Percentiles rank a stretch among this genome's conserved stretches.
phyloP scores from a whole-genome alignment of 2,888 invertebrate genomes.

The Cecidostiba fungosa region DNA sequence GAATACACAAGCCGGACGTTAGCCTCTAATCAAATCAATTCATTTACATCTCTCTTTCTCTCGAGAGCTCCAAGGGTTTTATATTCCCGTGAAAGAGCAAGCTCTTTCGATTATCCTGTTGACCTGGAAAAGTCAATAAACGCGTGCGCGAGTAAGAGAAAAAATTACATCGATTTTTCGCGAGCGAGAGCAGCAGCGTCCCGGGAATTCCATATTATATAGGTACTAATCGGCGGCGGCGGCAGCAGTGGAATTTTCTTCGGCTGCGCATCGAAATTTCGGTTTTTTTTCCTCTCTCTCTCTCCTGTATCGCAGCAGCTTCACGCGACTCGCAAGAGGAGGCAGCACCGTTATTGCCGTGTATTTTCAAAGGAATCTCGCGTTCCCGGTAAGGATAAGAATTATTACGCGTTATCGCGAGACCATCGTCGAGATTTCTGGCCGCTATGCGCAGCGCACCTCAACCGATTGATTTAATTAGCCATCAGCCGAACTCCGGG shows the following conservation, averaged over 20 bases:
- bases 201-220: background rate
- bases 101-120: too few relatives aligned
- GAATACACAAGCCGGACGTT: too few relatives aligned
- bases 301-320: background rate
- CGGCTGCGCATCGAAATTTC: background rate
- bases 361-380: conserved; percentile 10
- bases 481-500: background rate
- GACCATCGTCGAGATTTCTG: background rate
- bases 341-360: conserved; percentile 11
- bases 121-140: background rate
- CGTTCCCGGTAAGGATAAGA: conserved; percentile 17
- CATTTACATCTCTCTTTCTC: too few relatives aligned
- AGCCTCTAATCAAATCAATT: too few relatives aligned
- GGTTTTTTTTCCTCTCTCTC: background rate
- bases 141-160: background rate
- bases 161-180: background rate
- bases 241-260: background rate
- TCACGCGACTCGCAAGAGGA: background rate
- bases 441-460: background rate
- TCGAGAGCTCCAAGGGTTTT: too few relatives aligned
- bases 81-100: too few relatives aligned
- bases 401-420: background rate
- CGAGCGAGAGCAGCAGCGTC: background rate
- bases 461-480: background rate
- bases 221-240: background rate